phyloP scores from a whole-genome alignment of 2,797 vertebrate genomes.

The Rhyacichthys aspro region DNA sequence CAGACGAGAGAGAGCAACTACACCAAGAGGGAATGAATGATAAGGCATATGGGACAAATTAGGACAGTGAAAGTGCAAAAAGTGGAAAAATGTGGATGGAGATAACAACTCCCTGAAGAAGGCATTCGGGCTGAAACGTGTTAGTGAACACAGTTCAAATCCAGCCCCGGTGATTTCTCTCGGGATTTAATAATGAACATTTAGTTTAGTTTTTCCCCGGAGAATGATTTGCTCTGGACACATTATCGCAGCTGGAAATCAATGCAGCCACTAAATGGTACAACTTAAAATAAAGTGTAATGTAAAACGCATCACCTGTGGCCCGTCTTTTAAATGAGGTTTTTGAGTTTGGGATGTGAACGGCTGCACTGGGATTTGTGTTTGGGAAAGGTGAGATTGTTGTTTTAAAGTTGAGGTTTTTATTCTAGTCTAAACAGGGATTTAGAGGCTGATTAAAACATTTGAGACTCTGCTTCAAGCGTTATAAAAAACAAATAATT shows the following conservation, averaged over 20 bases:
- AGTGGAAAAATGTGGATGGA: constrained; percentile 13
- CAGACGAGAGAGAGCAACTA: constrained; percentile 40
- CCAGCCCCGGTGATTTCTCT: constrained; percentile 22
- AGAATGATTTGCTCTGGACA: constrained; percentile 36
- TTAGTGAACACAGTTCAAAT: constrained; percentile 28
- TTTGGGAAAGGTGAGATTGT: background rate
- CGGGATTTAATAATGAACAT: constrained; percentile 36
- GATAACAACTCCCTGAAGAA: constrained; percentile 16
- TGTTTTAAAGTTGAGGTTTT: constrained; percentile 25
- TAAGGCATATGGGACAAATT: constrained; percentile 60
- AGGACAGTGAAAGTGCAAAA: constrained; percentile 25
- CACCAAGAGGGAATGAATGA: constrained; percentile 40
- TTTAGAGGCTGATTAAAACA: constrained; percentile 13
- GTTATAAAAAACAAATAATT: too few relatives aligned
- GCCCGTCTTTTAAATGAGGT: constrained; percentile 18
- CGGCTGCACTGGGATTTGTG: constrained; percentile 23
- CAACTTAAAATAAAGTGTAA: constrained; percentile 31
- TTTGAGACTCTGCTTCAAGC: constrained; percentile 17
- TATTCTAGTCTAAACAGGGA: constrained; percentile 42
- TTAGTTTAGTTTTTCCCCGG: constrained; percentile 18
- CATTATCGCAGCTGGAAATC: constrained; percentile 37
- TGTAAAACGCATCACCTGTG: constrained; percentile 21
- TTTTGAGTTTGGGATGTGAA: constrained; percentile 30
- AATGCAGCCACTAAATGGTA: constrained; percentile 27
- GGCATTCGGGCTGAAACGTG: constrained; percentile 26